Evolutionary conservation across 1,140 invertebrate species (phyloP).

Genomic region (Lysiphlebus fabarum): DNA sequence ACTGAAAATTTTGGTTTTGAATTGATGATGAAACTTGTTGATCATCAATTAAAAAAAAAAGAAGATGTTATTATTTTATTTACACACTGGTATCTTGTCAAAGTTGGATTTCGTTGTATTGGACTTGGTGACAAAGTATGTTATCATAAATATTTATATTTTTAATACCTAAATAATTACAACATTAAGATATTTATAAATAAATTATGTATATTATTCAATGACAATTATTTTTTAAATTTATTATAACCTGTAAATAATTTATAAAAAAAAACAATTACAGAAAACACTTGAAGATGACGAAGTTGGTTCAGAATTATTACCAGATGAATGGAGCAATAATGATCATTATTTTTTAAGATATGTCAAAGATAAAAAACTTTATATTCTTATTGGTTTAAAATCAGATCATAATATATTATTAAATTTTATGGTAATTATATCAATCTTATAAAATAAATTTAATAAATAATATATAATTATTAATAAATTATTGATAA

Average conservation of each 20-base stretch:
- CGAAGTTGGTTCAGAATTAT: constrained; percentile 63
- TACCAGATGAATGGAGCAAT: constrained; percentile 70
- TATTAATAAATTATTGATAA: constrained; percentile 13
- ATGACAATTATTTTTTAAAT: constrained; percentile 3
- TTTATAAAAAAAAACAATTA: constrained; percentile 19
- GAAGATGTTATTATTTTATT: constrained; percentile 69
- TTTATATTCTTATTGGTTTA: constrained; percentile 67
- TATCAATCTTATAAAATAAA: constrained; percentile 8
- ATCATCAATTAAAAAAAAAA: constrained; percentile 63
- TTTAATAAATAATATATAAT: constrained; percentile 7
- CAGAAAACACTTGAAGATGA: constrained; percentile 60
- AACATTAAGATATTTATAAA: not conserved
- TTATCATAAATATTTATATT: too few relatives aligned
- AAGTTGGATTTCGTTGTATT: constrained; percentile 68
- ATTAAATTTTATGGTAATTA: constrained; percentile 64
- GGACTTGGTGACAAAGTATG: constrained; percentile 70
- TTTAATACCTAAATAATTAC: not conserved
- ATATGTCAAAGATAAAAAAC: constrained; percentile 63
- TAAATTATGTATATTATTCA: too few relatives aligned
- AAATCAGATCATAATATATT: constrained; percentile 63
- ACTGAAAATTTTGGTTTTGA: constrained; percentile 67
- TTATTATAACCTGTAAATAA: not conserved
- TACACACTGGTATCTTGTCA: constrained; percentile 69
- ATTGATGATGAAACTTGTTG: constrained; percentile 63
- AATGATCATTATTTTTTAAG: constrained; percentile 61